These are phyloP conservation scores for Cerastis leucographa DNA, from an alignment of 2,888 invertebrate genomes.

Conservation along the genomic window DNA sequence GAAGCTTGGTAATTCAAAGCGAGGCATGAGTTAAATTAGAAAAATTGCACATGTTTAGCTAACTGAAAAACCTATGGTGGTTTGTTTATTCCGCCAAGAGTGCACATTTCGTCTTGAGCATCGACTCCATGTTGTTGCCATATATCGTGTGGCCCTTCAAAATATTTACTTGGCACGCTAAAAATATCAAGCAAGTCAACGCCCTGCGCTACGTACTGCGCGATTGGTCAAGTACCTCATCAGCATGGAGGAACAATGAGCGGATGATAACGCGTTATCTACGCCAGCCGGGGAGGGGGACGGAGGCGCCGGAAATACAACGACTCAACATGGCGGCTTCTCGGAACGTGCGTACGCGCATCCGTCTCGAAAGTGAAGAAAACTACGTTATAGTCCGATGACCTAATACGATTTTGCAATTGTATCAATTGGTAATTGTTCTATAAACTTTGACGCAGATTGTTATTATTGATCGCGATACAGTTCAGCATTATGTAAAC, in stretches of 20 bases:
- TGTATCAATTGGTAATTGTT: constrained; percentile 31
- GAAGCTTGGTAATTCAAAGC: constrained; percentile 7
- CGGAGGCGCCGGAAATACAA: constrained; percentile 82
- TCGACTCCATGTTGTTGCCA: constrained; percentile 33
- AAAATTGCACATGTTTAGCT: constrained; percentile 14
- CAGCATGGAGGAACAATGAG: constrained; percentile 87
- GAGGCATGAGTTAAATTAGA: background rate
- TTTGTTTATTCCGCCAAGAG: constrained; percentile 20
- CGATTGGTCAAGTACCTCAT: constrained; percentile 82
- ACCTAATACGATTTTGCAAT: constrained; percentile 58
- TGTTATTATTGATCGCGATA: constrained; percentile 38
- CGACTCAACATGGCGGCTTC: constrained; percentile 81
- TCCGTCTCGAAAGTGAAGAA: constrained; percentile 74
- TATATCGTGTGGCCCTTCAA: constrained; percentile 54
- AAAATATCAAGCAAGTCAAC: constrained; percentile 82
- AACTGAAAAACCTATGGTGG: constrained; percentile 1
- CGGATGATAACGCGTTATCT: constrained; percentile 90
- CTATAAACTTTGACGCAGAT: constrained; percentile 39
- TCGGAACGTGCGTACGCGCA: constrained; percentile 78
- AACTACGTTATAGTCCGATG: constrained; percentile 64
- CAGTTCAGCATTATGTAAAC: constrained; percentile 52
- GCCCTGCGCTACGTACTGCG: constrained; percentile 79
- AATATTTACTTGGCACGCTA: constrained; percentile 72
- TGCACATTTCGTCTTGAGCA: constrained; percentile 33
- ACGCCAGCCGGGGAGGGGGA: constrained; percentile 71